phyloP scores from a whole-genome alignment of 2,888 invertebrate species.

The Acanthosepion pharaonis region DNA sequence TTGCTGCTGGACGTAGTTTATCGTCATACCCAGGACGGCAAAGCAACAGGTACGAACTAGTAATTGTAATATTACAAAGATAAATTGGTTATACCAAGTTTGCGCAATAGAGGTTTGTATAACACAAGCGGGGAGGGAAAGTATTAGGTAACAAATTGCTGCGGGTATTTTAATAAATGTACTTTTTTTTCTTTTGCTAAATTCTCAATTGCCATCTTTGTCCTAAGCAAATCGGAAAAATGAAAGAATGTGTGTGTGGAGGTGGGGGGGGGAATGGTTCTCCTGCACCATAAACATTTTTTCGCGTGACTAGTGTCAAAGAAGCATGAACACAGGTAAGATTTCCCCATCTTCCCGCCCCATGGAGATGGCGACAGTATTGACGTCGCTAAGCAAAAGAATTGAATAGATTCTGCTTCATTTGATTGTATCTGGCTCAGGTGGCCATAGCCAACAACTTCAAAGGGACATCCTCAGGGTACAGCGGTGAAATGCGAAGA shows the following conservation, averaged over 20 bases:
- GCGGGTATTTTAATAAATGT: too few relatives aligned
- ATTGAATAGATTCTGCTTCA: not conserved
- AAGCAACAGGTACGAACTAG: too few relatives aligned
- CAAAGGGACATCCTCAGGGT: not conserved
- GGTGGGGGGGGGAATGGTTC: too few relatives aligned
- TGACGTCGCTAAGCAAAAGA: not conserved
- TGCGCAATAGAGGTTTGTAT: too few relatives aligned
- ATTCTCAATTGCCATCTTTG: too few relatives aligned
- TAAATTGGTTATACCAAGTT: too few relatives aligned
- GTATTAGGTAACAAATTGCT: too few relatives aligned
- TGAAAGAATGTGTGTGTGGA: not conserved
- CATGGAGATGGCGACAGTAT: not conserved
- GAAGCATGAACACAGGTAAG: not conserved
- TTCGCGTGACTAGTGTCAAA: not conserved
- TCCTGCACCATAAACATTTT: not conserved
- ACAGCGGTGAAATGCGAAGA: not conserved
- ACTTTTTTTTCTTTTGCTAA: too few relatives aligned
- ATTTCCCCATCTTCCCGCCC: not conserved
- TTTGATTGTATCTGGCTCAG: not conserved
- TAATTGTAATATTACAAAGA: too few relatives aligned
- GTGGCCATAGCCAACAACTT: not conserved
- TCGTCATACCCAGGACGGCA: too few relatives aligned
- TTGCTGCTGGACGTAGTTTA: too few relatives aligned
- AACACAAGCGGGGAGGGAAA: too few relatives aligned
- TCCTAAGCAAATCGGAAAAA: not conserved